Percentiles rank a stretch among this genome's conserved stretches.
phyloP scores from a whole-genome alignment of 2,113 vertebrate species.

The Ophiodon elongatus region DNA sequence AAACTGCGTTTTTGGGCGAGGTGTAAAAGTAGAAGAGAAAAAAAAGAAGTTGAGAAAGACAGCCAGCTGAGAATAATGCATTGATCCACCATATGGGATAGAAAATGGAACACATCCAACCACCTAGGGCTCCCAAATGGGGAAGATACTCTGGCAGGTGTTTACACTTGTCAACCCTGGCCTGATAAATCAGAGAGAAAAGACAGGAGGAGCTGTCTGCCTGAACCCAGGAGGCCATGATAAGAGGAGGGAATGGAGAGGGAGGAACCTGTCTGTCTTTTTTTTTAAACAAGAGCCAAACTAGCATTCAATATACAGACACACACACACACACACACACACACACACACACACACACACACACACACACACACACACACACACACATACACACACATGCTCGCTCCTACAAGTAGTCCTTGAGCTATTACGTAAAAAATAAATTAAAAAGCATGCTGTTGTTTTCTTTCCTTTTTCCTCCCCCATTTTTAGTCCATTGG shows the following conservation, averaged over 20 bases:
- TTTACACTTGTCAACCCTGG: slow-evolving; percentile 78
- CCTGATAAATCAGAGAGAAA: slow-evolving; percentile 74
- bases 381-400: slow-evolving; percentile 8
- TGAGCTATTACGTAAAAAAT: neutral
- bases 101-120: slow-evolving; percentile 71
- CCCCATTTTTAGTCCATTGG: slow-evolving; percentile 34
- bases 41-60: slow-evolving; percentile 28
- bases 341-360: neutral
- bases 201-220: slow-evolving; percentile 71
- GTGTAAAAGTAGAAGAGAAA: slow-evolving; percentile 33
- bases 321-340: neutral
- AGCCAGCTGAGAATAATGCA: slow-evolving; percentile 60
- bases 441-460: slow-evolving; percentile 40
- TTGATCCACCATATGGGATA: slow-evolving; percentile 62
- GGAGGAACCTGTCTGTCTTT: slow-evolving; percentile 54
- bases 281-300: slow-evolving; percentile 46
- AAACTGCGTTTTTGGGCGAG: slow-evolving; percentile 31
- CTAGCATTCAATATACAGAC: slow-evolving; percentile 41
- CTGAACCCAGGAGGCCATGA: slow-evolving; percentile 63
- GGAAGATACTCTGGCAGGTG: slow-evolving; percentile 71
- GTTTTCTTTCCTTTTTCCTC: slow-evolving; percentile 45
- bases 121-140: slow-evolving; percentile 60
- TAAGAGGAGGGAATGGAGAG: slow-evolving; percentile 58
- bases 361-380: slow-evolving; percentile 18
- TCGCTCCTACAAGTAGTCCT: slow-evolving; percentile 30